phyloP scores from a whole-genome alignment of 1,140 invertebrate species.

The Colletes gigas region DNA sequence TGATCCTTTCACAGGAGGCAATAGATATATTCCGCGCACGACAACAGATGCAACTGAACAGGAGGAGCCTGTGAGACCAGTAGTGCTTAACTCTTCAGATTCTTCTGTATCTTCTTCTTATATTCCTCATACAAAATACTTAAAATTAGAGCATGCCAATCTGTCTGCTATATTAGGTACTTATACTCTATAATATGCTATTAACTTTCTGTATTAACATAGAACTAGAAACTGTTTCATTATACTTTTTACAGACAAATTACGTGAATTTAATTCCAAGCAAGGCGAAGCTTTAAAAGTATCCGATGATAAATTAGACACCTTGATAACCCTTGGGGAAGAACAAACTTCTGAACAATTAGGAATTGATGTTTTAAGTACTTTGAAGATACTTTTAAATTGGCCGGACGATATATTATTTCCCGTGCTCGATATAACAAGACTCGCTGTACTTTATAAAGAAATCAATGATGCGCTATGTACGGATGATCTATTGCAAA shows the following conservation, averaged over 20 bases:
- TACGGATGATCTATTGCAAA: conserved; percentile 76
- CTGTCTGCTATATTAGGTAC: conserved; percentile 83
- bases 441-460: conserved; percentile 88
- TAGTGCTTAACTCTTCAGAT: conserved; percentile 67
- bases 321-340: conserved; percentile 83
- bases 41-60: conserved; percentile 41
- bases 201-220: conserved; percentile 51
- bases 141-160: conserved; percentile 87
- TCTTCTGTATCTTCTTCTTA: conserved; percentile 61
- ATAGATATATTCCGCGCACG: conserved; percentile 85
- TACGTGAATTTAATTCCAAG: conserved; percentile 88
- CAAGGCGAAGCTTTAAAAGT: conserved; percentile 78
- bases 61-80: conserved; percentile 28
- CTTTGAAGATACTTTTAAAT: conserved; percentile 86
- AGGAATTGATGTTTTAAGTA: conserved; percentile 80
- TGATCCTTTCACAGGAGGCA: conserved; percentile 92
- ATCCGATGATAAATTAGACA: conserved; percentile 82
- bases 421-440: conserved; percentile 91
- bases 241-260: conserved; percentile 80
- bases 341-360: conserved; percentile 70
- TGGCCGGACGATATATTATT: conserved; percentile 93
- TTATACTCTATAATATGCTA: conserved; percentile 55
- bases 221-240: conserved; percentile 66
- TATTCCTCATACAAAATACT: conserved; percentile 76
- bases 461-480: conserved; percentile 84